phyloP scores from a whole-genome alignment of 2,888 invertebrate genomes.

The Leptinotarsa juncta region DNA sequence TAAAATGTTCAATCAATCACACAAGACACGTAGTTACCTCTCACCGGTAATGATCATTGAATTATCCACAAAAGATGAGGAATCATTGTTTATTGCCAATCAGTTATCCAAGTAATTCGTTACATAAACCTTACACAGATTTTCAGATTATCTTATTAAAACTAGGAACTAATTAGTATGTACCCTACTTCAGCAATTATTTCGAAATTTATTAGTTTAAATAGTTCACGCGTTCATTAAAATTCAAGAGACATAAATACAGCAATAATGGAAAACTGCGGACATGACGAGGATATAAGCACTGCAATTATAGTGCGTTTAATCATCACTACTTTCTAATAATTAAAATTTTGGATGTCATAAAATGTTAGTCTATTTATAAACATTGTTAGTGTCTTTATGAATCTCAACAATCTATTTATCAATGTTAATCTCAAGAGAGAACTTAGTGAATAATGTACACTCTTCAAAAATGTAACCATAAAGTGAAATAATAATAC shows the following conservation, averaged over 20 bases:
- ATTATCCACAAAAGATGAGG: no score
- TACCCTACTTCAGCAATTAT: background rate
- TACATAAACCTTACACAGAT: background rate
- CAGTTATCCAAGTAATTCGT: background rate
- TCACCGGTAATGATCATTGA: no score
- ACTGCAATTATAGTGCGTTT: conserved; percentile 9
- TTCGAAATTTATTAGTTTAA: conserved; percentile 1
- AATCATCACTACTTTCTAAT: background rate
- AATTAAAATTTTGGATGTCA: background rate
- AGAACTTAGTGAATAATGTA: no score
- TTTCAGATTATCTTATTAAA: background rate
- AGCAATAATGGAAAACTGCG: background rate
- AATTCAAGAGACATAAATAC: background rate
- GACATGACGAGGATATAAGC: conserved; percentile 2
- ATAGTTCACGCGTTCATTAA: conserved; percentile 5
- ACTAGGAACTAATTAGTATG: background rate
- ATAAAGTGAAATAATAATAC: no score
- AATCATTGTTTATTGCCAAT: background rate
- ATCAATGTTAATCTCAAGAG: no score
- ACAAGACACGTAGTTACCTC: no score
- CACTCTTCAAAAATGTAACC: no score
- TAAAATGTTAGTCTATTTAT: background rate
- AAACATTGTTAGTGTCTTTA: background rate
- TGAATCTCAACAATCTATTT: background rate
- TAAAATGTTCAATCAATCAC: no score